Percentiles rank a stretch among this genome's conserved stretches.
Conservation (phyloP, 2,113 vertebrate species). For the Cynoglossus semilaevis region DNA sequence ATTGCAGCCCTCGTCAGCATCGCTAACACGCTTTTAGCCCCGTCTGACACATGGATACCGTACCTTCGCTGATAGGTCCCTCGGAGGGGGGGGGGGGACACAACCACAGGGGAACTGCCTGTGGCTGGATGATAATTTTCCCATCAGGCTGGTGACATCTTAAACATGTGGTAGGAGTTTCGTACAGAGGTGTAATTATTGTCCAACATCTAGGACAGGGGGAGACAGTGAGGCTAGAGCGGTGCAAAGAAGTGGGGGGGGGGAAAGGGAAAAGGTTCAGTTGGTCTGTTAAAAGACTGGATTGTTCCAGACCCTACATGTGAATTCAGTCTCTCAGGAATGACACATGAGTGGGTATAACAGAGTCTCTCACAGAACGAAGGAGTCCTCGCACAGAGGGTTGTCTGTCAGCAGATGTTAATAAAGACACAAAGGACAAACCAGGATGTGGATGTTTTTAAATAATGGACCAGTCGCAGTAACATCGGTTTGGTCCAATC, state of each 20-base stretch:
- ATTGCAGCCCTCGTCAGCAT: slow-evolving; percentile 36
- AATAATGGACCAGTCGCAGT: not conserved
- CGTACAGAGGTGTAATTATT: slow-evolving; percentile 52
- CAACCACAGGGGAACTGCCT: slow-evolving; percentile 42
- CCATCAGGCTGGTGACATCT: slow-evolving; percentile 51
- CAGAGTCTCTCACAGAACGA: slow-evolving; percentile 11
- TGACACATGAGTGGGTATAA: slow-evolving; percentile 30
- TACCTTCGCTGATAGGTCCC: not conserved
- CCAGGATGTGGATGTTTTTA: slow-evolving; percentile 9
- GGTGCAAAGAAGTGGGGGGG: not conserved
- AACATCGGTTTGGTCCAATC: slow-evolving; percentile 15
- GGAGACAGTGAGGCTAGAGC: slow-evolving; percentile 14
- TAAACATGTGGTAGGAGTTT: slow-evolving; percentile 55
- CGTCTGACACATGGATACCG: slow-evolving; percentile 36
- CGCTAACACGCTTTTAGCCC: slow-evolving; percentile 9
- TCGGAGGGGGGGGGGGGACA: slow-evolving; percentile 35
- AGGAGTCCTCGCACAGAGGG: slow-evolving; percentile 19
- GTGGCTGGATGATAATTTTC: slow-evolving; percentile 56
- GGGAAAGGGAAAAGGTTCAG: slow-evolving; percentile 17
- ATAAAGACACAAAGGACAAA: not conserved
- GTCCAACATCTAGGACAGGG: slow-evolving; percentile 34
- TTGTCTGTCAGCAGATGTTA: slow-evolving; percentile 12
- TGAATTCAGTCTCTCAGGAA: slow-evolving; percentile 8
- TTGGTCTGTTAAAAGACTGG: slow-evolving; percentile 21
- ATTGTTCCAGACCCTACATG: slow-evolving; percentile 35